Base-by-base conservation (phyloP, 2,888 invertebrate genomes). In the Megaustenia siamemsis region DNA sequence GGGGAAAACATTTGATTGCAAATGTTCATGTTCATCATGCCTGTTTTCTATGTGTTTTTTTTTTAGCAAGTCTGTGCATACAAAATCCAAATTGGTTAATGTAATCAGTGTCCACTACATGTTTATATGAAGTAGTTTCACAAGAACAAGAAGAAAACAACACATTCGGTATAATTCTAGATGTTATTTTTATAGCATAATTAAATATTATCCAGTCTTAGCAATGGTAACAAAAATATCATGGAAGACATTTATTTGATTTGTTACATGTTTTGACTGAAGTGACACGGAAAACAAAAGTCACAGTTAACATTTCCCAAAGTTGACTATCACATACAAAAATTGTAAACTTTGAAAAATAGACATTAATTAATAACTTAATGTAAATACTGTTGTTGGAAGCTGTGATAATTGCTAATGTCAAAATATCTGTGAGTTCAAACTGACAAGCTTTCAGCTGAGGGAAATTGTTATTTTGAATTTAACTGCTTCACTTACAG, bases 221-320 rank as follows among this genome's bases (percentile, higher is more conserved):
- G 83, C 79, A 84, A 71, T 35, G 40, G 69, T 83, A 79, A 84
- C 78, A 60, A 78, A n/a, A 78, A 84, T 68, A 83, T 78, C 63
- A 78, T 84, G 83, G 83, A 84, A 84, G 83, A 84, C 83, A 78
- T 71, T 78, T 71, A 84, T 84, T 84, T 84, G 78, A 84, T 84
- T 84, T 79, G 69, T 77, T 69, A n/a, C 73, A 24, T n/a, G 18
- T 66, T 21, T 78, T 78, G 71, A 77, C 80, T 53, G 45, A 68
- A 80, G 38, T 69, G 80, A 80, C 80, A 53, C 53, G 56, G 18
- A 45, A 53, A 53, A 73, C 56, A 82, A 81, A 81, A 40, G 43
- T 43, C 43, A 60, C 60, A 73, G 53, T 73, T 40, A 78, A 78
- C 60, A 78, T 53, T 43, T 60, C 53, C 43, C 32, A 12, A 40